phyloP scores from a whole-genome alignment of 2,888 invertebrate species.

The Mantis religiosa region DNA sequence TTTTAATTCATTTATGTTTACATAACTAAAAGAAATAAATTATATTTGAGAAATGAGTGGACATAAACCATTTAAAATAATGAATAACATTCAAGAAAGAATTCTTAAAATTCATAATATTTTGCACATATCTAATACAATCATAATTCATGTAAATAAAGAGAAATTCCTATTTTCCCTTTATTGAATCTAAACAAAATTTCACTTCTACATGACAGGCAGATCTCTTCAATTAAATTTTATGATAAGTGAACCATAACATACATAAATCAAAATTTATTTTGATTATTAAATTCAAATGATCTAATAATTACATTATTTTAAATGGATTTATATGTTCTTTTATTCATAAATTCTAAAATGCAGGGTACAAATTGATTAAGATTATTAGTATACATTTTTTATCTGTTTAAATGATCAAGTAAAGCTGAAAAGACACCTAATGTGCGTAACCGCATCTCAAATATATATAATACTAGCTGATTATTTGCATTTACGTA shows the following conservation, averaged over 20 bases:
- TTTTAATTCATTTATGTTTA: no score
- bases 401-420: background rate
- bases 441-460: background rate
- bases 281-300: background rate
- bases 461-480: no score
- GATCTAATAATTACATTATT: conserved; percentile 7
- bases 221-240: background rate
- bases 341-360: background rate
- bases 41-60: background rate
- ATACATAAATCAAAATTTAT: background rate
- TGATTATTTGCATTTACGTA: no score
- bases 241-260: background rate
- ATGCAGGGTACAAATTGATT: background rate
- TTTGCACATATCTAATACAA: background rate
- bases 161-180: background rate
- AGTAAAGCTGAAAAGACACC: background rate
- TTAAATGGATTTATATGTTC: background rate
- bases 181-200: background rate
- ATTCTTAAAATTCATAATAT: background rate
- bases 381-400: background rate
- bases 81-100: background rate
- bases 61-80: conserved; percentile 5
- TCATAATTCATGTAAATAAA: no score
- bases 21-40: no score
- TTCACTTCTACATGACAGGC: background rate